These are phyloP conservation scores for Cephus runcator DNA, from an alignment of 2,888 invertebrate genomes.

Conservation along the genomic window DNA sequence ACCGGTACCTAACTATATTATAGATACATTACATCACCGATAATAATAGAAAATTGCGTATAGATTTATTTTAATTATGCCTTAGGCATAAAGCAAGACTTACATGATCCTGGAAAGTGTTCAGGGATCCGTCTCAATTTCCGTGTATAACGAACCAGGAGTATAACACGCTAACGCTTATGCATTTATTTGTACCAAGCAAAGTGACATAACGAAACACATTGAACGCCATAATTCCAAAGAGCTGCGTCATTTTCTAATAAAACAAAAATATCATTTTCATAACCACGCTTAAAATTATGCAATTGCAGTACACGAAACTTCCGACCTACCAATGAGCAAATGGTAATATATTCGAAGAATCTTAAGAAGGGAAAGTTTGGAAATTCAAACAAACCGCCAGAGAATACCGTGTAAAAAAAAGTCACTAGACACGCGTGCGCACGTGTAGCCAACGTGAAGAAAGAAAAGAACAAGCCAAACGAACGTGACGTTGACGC, in stretches of 20 bases:
- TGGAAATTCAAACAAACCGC: background rate
- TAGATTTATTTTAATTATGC: background rate
- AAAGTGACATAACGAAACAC: background rate
- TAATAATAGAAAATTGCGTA: conserved; percentile 3
- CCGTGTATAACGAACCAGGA: background rate
- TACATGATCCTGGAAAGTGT: background rate
- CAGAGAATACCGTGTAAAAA: background rate
- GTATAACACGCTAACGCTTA: background rate
- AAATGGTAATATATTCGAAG: background rate
- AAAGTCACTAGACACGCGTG: background rate
- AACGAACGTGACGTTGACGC: background rate
- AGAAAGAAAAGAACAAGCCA: background rate
- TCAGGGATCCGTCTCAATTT: background rate
- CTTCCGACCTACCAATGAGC: background rate
- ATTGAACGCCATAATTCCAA: background rate
- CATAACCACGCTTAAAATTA: background rate
- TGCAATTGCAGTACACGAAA: background rate
- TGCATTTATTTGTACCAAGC: background rate
- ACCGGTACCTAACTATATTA: background rate
- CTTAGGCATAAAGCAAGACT: background rate
- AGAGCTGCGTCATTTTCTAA: background rate
- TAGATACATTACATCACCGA: conserved; percentile 7
- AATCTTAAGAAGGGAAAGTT: background rate
- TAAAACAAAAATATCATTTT: background rate
- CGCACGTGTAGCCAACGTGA: background rate